Conservation (phyloP, 2,888 invertebrate species). For the Ethmia dodecea region DNA sequence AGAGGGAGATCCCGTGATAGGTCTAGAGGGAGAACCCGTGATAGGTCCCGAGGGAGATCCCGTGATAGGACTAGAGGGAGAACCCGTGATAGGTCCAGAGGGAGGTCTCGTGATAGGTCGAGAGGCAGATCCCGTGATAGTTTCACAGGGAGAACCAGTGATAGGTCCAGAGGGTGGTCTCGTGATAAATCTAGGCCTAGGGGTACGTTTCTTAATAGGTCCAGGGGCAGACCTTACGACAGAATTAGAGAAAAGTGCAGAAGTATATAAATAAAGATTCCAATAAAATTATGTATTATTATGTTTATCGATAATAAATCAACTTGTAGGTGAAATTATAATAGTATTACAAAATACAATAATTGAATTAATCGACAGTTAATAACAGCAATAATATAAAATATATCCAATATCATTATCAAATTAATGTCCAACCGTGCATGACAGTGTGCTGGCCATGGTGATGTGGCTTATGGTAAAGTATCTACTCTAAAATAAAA, state of each 20-base stretch:
- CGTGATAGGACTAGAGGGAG: constrained; percentile 7
- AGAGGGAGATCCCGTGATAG: constrained; percentile 1
- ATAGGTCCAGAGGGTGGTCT: constrained; percentile 3
- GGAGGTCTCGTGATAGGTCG: constrained; percentile 4
- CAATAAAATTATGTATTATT: too few relatives aligned
- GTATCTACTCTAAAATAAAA: too few relatives aligned
- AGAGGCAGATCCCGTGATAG: constrained; percentile 1
- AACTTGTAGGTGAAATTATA: too few relatives aligned
- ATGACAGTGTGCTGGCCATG: too few relatives aligned
- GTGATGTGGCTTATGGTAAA: too few relatives aligned
- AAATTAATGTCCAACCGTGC: too few relatives aligned
- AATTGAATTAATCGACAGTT: too few relatives aligned
- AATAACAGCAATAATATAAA: too few relatives aligned
- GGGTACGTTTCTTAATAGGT: constrained; percentile 7
- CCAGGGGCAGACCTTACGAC: constrained; percentile 7
- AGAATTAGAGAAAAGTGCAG: constrained; percentile 3
- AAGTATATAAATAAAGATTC: too few relatives aligned
- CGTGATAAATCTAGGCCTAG: constrained; percentile 9
- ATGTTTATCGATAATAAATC: too few relatives aligned
- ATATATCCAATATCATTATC: too few relatives aligned
- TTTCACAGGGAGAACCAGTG: constrained; percentile 6
- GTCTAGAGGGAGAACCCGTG: constrained; percentile 5
- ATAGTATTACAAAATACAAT: too few relatives aligned
- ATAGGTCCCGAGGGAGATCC: not conserved
- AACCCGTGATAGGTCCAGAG: constrained; percentile 10